Evolutionary conservation across 1,140 invertebrate species (phyloP), one percentile per base, ranked within the genome.

Genomic region (Semibalanus balanoides): DNA sequence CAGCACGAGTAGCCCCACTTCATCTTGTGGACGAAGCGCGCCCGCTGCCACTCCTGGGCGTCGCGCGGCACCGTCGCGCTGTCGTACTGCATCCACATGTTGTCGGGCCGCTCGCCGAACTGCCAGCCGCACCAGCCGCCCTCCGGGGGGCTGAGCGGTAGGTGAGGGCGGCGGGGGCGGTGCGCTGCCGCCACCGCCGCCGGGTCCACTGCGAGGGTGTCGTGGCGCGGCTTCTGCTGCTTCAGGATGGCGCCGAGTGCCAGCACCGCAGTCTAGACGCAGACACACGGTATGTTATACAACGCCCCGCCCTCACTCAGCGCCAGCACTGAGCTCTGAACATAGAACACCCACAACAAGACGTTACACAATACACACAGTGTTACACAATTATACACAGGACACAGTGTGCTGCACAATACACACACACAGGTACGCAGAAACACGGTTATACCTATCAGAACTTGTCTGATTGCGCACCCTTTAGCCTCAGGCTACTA

Each of bases 1-100:
- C 94, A 97, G 1, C 84, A 84, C 81, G 93, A 94, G 82, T 90
- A 96, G 5, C 95, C 94, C 77, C 86, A 84, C 79, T 88, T 86
- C 27, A 87, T 86, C 79, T 91, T 89, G 80, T 94, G 89, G 11
- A 93, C 82, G 80, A 87, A 89, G 51, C 88, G 86, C 1, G 84
- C 84, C 74, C 88, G 84, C 75, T 95, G 88, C 93, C 94, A 97
- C 76, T 92, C 88, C 79, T 90, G 86, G 29, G 87, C 83, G 31
- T 86, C 89, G 31, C 85, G 82, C 0, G 90, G 90, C 30, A 85
- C 81, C 14, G 84, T 87, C 43, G 85, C 81, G 3, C 86, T 86
- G 78, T 91, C 86, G 79, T 92, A 93, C 81, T 92, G 87, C 64
- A 93, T 83, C 90, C 91, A 93, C 19, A 80, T 31, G 82, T 93